Evolutionary conservation across 2,797 vertebrate species (phyloP).

Genomic region (Antrozous pallidus): DNA sequence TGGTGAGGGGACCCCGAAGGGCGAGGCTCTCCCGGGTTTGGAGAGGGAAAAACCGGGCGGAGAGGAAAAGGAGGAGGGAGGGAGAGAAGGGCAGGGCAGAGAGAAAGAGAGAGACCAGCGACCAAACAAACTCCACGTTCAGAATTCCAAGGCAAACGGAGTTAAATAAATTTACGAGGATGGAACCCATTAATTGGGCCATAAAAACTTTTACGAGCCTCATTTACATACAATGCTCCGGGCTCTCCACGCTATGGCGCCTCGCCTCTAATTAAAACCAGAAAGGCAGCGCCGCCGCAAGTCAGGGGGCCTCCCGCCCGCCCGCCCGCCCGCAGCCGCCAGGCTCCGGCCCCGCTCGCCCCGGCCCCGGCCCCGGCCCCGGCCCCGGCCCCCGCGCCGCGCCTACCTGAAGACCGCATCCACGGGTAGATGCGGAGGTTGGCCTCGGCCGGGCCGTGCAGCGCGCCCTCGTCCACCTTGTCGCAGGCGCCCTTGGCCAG

Average conservation of each 20-base stretch:
- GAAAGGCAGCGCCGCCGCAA: slow-evolving; percentile 82
- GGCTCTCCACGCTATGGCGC: slow-evolving; percentile 87
- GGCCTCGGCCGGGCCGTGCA: slow-evolving; percentile 87
- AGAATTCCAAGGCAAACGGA: slow-evolving; percentile 83
- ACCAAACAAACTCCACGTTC: slow-evolving; percentile 74
- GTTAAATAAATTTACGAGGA: slow-evolving; percentile 88
- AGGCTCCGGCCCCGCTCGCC: not conserved
- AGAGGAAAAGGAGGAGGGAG: not conserved
- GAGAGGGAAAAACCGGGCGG: slow-evolving; percentile 30
- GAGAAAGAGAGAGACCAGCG: slow-evolving; percentile 40
- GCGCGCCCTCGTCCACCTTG: slow-evolving; percentile 87
- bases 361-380: not conserved
- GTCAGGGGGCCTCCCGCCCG: slow-evolving; percentile 69
- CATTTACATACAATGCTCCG: slow-evolving; percentile 91
- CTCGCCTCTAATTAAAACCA: slow-evolving; percentile 90
- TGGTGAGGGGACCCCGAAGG: not conserved
- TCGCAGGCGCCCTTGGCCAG: slow-evolving; percentile 89
- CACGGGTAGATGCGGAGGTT: slow-evolving; percentile 92
- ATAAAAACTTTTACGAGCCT: slow-evolving; percentile 97
- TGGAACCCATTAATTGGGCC: slow-evolving; percentile 86
- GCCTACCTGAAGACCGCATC: slow-evolving; percentile 94
- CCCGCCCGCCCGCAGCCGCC: slow-evolving; percentile 16
- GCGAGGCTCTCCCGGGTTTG: slow-evolving; percentile 16
- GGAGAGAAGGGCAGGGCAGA: not conserved
- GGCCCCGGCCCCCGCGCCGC: slow-evolving; percentile 73